Evolutionary conservation across 2,797 vertebrate species (phyloP).

Genomic region (Sciurus carolinensis): DNA sequence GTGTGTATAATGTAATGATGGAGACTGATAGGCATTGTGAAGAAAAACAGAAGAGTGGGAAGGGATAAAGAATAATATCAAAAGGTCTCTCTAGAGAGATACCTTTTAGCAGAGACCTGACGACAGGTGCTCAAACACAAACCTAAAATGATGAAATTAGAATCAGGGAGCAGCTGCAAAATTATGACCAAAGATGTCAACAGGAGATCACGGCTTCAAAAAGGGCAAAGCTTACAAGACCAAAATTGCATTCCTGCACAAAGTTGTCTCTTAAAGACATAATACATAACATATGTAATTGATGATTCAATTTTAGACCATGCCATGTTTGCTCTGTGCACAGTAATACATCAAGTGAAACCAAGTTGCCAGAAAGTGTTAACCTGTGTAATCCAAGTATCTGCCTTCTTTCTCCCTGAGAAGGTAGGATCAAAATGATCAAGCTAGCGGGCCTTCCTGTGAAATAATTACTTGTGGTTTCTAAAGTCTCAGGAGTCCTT

Average conservation of each 20-base stretch:
- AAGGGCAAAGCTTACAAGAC: neutral
- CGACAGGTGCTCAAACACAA: too few species aligned
- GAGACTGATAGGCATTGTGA: neutral
- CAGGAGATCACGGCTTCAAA: neutral
- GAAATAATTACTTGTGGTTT: conserved; percentile 68
- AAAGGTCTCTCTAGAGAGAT: too few species aligned
- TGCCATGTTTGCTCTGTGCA: neutral
- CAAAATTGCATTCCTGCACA: neutral
- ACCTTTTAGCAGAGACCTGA: neutral
- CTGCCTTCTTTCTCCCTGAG: neutral
- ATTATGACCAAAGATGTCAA: neutral
- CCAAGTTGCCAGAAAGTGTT: neutral
- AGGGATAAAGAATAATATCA: fast-evolving
- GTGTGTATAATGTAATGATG: too few species aligned
- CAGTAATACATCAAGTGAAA: neutral
- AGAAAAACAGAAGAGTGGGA: neutral
- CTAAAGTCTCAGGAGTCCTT: conserved; percentile 52
- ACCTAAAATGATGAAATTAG: neutral
- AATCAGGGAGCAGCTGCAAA: neutral
- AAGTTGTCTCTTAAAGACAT: neutral
- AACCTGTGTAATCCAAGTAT: neutral
- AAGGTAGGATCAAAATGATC: neutral
- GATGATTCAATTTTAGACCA: neutral
- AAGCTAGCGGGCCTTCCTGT: neutral
- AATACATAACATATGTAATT: neutral